Conservation (phyloP, 2,797 vertebrate species). For the Rhynchotus rufescens region DNA sequence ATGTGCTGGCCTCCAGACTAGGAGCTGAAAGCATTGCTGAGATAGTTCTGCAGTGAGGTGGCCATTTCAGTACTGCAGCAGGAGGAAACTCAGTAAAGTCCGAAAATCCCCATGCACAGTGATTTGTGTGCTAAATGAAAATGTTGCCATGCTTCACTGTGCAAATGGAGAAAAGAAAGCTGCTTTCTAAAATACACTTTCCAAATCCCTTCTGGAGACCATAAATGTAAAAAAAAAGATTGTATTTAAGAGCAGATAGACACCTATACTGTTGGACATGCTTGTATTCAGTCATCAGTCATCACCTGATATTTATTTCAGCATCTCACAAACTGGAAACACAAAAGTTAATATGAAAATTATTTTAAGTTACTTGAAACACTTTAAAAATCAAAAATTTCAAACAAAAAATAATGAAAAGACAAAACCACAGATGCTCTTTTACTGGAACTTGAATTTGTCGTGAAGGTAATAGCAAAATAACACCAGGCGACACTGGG, state of each 20-base stretch:
- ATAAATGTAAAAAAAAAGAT: neutral
- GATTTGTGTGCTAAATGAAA: neutral
- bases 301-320: neutral
- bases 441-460: neutral
- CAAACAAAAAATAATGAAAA: neutral
- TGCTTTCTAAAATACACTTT: neutral
- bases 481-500: neutral
- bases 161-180: neutral
- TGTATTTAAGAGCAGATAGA: neutral
- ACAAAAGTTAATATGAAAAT: neutral
- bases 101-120: neutral
- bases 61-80: neutral
- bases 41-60: neutral
- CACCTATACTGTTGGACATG: neutral
- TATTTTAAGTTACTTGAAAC: too few species aligned
- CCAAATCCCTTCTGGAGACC: neutral
- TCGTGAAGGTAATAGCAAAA: neutral
- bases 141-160: neutral
- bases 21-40: slow-evolving; percentile 19
- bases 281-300: neutral
- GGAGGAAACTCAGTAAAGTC: neutral
- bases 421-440: neutral
- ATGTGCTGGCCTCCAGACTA: neutral
- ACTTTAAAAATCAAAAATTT: neutral
- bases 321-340: neutral